Conservation (phyloP, 2,888 invertebrate species). For the Aphrophora alni region DNA sequence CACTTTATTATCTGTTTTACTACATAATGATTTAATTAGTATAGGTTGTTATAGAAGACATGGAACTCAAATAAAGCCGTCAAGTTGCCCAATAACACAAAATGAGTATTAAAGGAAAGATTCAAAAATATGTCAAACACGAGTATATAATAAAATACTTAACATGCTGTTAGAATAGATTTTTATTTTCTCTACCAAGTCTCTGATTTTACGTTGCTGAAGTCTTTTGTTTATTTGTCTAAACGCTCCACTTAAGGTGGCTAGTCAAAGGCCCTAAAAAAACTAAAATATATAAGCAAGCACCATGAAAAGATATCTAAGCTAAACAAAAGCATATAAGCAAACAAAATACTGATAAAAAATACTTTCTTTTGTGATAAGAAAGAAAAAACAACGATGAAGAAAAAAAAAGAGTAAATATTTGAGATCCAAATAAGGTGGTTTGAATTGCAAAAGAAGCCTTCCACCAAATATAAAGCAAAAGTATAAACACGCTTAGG, state of each 20-base stretch:
- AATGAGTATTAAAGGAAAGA: background rate
- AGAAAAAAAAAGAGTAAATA: conserved; percentile 18
- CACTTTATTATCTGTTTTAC: too few species aligned
- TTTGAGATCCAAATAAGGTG: conserved; percentile 33
- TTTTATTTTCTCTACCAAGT: background rate
- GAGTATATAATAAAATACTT: background rate
- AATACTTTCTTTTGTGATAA: conserved; percentile 18
- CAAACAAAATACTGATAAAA: conserved; percentile 33
- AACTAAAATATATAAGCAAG: background rate
- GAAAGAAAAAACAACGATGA: conserved; percentile 13
- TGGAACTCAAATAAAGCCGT: too few species aligned
- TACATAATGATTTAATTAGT: too few species aligned
- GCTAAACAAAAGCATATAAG: conserved; percentile 16
- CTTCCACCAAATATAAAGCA: conserved; percentile 32
- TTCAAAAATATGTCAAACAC: background rate
- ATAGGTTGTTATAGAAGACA: too few species aligned
- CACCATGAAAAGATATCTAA: background rate
- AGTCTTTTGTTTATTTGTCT: background rate
- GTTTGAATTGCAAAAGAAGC: conserved; percentile 20
- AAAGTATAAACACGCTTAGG: background rate
- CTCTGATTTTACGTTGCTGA: background rate
- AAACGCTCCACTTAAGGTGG: background rate
- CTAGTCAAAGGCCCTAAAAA: background rate
- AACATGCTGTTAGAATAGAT: background rate
- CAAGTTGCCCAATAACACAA: too few species aligned